These are phyloP conservation scores for Vipera latastei DNA, from an alignment of 2,797 vertebrate species.

Conservation along the genomic window DNA sequence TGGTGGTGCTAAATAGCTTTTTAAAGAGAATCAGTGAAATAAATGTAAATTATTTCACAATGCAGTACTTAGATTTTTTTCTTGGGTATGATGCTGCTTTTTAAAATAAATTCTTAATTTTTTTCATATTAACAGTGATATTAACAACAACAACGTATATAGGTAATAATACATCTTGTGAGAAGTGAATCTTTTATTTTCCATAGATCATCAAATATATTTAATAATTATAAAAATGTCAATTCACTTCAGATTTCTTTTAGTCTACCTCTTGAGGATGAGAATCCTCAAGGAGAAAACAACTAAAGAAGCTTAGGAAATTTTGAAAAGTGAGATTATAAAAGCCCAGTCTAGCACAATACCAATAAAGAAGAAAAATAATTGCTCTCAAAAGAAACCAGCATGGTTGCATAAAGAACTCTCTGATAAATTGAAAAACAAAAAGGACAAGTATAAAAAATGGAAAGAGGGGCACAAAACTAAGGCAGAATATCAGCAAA, in stretches of 20 bases:
- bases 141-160: neutral
- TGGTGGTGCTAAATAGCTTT: conserved; percentile 54
- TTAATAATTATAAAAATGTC: neutral
- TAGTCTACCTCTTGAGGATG: conserved; percentile 6
- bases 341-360: too few species aligned
- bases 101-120: neutral
- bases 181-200: conserved; percentile 30
- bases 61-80: neutral
- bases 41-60: conserved; percentile 9
- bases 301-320: too few species aligned
- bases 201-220: neutral
- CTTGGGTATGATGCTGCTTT: neutral
- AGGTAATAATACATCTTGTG: neutral
- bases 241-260: conserved; percentile 14
- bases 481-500: too few species aligned
- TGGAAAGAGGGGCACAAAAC: too few species aligned
- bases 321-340: too few species aligned
- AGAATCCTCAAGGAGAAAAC: too few species aligned
- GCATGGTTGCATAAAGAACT: too few species aligned
- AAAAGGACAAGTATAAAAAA: too few species aligned
- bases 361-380: too few species aligned
- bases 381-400: too few species aligned
- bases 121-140: neutral
- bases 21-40: conserved; percentile 31
- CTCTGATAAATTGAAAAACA: too few species aligned